A percentile compares a stretch with the other conserved stretches of the same genome.
These are phyloP conservation scores for Lysandra coridon DNA, from an alignment of 2,888 invertebrate genomes.

Conservation along the genomic window DNA sequence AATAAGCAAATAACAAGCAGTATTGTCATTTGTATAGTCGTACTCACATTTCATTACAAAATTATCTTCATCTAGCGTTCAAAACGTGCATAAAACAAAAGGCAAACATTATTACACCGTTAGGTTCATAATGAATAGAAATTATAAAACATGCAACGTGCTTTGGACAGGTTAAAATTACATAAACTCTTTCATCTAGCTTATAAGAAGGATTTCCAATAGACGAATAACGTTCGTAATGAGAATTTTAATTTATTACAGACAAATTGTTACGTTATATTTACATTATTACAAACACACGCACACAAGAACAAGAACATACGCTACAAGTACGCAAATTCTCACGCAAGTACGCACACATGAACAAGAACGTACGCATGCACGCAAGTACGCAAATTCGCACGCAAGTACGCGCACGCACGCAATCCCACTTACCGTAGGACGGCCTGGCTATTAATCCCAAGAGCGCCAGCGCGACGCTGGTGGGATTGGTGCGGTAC, in stretches of 20 bases:
- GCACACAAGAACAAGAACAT: too few relatives aligned
- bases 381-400: background rate
- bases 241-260: too few relatives aligned
- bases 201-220: background rate
- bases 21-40: constrained; percentile 28
- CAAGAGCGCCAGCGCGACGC: constrained; percentile 83
- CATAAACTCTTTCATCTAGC: background rate
- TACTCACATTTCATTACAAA: constrained; percentile 66
- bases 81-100: constrained; percentile 26
- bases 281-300: background rate
- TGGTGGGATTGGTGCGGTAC: constrained; percentile 81
- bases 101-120: background rate
- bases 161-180: background rate
- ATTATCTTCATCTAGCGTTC: constrained; percentile 63
- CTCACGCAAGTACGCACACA: background rate
- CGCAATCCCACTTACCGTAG: constrained; percentile 72
- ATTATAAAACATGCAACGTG: constrained; percentile 15
- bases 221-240: too few relatives aligned
- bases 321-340: background rate
- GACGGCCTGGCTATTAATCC: constrained; percentile 84
- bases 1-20: background rate
- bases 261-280: background rate
- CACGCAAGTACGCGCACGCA: background rate
- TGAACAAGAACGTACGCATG: background rate
- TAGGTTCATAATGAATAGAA: background rate